Evolutionary conservation across 1,140 invertebrate genomes (phyloP).

Genomic region (Eubasilissa regina): DNA sequence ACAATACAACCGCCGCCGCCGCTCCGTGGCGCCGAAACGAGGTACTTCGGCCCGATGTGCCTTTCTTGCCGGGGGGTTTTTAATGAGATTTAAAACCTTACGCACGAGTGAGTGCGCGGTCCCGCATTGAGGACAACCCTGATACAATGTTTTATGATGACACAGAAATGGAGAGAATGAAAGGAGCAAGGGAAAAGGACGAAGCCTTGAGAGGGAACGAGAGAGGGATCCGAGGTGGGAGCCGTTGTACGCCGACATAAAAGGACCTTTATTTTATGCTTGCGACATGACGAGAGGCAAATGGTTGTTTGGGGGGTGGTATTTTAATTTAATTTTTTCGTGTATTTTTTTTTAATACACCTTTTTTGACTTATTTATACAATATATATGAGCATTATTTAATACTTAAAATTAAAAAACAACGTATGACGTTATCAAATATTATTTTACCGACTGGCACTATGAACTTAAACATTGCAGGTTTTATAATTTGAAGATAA

Average conservation of each 20-base stretch:
- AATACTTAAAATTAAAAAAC: too few relatives aligned
- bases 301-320: constrained; percentile 5
- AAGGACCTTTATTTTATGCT: constrained; percentile 35
- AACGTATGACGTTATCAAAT: too few relatives aligned
- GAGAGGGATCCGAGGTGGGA: not conserved
- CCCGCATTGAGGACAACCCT: constrained; percentile 19
- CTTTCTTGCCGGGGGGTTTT: constrained; percentile 52
- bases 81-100: constrained; percentile 61
- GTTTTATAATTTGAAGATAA: too few relatives aligned
- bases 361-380: too few relatives aligned
- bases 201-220: not conserved
- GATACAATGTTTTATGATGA: constrained; percentile 53
- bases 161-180: constrained; percentile 33
- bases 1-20: constrained; percentile 7
- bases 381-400: too few relatives aligned
- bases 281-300: constrained; percentile 9
- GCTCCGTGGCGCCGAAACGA: constrained; percentile 28
- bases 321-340: too few relatives aligned
- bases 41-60: constrained; percentile 51
- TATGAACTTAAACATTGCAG: too few relatives aligned
- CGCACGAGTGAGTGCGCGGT: constrained; percentile 48
- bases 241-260: constrained; percentile 21
- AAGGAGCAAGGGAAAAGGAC: not conserved
- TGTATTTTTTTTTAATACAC: too few relatives aligned
- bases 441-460: too few relatives aligned